These are phyloP conservation scores for Alexandromys fortis DNA, from an alignment of 2,113 vertebrate species.

Conservation along the genomic window DNA sequence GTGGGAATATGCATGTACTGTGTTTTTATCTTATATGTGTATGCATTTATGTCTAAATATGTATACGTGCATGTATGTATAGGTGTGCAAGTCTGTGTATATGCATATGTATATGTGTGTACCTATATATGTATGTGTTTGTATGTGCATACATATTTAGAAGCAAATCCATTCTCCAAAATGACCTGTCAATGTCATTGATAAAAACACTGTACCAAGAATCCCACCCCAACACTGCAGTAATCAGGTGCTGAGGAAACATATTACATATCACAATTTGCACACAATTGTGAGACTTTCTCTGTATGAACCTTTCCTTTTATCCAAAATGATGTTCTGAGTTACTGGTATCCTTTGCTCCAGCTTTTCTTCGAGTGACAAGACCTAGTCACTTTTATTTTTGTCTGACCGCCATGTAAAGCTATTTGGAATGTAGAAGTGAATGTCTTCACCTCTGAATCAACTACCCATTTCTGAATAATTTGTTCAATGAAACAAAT, in stretches of 20 bases:
- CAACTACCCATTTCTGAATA: not conserved
- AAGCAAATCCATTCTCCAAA: not conserved
- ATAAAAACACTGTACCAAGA: not conserved
- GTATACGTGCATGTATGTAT: not conserved
- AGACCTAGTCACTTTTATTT: not conserved
- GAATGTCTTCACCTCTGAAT: not conserved
- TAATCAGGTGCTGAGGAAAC: not conserved
- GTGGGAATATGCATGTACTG: not conserved
- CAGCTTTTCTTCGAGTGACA: not conserved
- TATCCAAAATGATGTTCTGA: not conserved
- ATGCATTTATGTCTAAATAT: fast-evolving
- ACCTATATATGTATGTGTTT: not conserved
- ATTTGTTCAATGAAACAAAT: not conserved
- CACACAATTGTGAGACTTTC: not conserved
- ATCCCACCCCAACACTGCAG: not conserved
- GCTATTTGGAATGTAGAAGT: not conserved
- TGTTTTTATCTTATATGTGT: not conserved
- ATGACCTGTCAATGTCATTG: not conserved
- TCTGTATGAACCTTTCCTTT: not conserved
- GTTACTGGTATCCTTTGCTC: not conserved
- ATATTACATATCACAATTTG: not conserved
- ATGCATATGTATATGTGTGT: not conserved
- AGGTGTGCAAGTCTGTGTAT: not conserved
- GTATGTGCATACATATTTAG: not conserved
- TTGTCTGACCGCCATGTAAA: not conserved